Conservation (phyloP, 2,113 vertebrate genomes). For the Pelecanoides urinatrix region DNA sequence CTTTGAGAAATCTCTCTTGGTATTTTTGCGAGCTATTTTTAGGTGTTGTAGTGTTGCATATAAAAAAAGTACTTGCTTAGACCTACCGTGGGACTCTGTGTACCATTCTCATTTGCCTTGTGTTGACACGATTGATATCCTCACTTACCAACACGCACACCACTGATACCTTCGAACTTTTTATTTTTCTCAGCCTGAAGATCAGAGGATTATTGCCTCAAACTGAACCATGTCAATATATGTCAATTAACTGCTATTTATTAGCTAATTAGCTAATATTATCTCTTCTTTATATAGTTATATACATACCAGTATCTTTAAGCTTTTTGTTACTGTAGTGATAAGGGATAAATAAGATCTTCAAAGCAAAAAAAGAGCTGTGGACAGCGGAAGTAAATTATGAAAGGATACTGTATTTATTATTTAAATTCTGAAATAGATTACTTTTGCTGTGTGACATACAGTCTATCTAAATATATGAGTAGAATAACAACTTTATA, state of each 20-base stretch:
- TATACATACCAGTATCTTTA: neutral
- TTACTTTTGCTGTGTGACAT: neutral
- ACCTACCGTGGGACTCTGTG: neutral
- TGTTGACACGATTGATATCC: neutral
- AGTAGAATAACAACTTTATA: neutral
- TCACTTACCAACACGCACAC: neutral
- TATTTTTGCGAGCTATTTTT: neutral
- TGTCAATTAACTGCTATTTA: neutral
- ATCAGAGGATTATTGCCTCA: neutral
- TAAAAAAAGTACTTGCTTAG: neutral
- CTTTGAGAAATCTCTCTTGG: neutral
- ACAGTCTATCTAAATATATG: neutral
- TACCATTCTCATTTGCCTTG: neutral
- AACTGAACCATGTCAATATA: neutral
- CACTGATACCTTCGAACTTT: neutral
- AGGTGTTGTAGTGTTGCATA: neutral
- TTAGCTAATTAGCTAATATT: neutral
- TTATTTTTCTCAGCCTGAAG: neutral
- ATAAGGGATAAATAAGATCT: neutral
- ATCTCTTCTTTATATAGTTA: neutral
- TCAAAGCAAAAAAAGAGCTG: neutral
- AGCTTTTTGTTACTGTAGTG: neutral
- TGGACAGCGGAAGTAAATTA: neutral
- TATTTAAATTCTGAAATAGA: neutral
- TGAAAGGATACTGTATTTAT: neutral